phyloP scores from a whole-genome alignment of 2,113 vertebrate genomes.

The Platysteira castanea region DNA sequence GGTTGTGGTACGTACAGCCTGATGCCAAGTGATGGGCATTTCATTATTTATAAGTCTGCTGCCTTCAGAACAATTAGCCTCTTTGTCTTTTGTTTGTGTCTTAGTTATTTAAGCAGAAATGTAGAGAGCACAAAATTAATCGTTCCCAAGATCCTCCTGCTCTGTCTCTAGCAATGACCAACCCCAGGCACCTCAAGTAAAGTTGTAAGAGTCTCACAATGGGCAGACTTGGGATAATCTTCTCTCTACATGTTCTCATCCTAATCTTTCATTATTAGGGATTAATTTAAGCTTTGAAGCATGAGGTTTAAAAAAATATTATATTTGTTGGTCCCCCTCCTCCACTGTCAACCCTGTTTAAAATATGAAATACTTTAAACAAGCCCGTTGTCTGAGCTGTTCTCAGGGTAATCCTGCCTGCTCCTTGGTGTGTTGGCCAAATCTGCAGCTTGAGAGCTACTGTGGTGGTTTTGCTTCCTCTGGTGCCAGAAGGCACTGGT shows the following conservation, averaged over 20 bases:
- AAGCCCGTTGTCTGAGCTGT: neutral
- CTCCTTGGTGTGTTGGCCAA: neutral
- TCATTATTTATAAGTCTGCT: neutral
- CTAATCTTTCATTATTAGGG: slow-evolving; percentile 44
- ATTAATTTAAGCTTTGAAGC: slow-evolving; percentile 50
- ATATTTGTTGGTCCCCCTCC: neutral
- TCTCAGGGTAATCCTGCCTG: neutral
- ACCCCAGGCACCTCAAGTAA: neutral
- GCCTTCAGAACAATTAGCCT: neutral
- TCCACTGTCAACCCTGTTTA: neutral
- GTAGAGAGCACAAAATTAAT: neutral
- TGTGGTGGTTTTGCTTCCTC: neutral
- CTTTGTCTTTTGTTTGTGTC: neutral
- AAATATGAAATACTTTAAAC: neutral
- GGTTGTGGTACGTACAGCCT: neutral
- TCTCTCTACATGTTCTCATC: neutral
- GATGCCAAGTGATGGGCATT: neutral
- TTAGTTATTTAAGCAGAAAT: neutral
- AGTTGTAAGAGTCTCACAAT: neutral
- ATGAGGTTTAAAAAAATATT: neutral
- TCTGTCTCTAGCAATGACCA: neutral
- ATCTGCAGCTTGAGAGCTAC: neutral
- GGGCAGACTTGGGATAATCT: slow-evolving; percentile 35
- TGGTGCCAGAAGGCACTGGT: neutral
- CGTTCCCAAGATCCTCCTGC: neutral